A percentile compares a stretch with the other conserved stretches of the same genome.
Evolutionary conservation across 2,113 vertebrate genomes (phyloP).

Genomic region (Labeo rohita): DNA sequence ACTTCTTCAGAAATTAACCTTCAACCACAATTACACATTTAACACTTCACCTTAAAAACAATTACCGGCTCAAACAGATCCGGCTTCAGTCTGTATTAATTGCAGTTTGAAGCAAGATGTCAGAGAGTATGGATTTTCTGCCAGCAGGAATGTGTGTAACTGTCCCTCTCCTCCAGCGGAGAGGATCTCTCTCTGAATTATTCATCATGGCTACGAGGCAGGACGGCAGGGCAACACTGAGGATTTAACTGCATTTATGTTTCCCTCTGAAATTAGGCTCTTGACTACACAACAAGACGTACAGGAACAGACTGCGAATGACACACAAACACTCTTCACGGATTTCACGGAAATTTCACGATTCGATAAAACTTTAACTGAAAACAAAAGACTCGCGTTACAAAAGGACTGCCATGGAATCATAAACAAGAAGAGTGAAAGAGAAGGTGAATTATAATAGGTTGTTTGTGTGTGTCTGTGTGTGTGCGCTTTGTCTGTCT

Average conservation of each 20-base stretch:
- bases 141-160: conserved; percentile 70
- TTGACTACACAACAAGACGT: conserved; percentile 43
- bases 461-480: neutral
- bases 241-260: conserved; percentile 79
- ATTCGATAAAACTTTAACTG: conserved; percentile 21
- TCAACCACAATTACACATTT: conserved; percentile 67
- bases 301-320: neutral
- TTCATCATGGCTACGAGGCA: conserved; percentile 77
- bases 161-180: conserved; percentile 71
- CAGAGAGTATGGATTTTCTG: conserved; percentile 81
- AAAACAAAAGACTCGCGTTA: neutral
- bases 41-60: conserved; percentile 70
- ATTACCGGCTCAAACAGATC: conserved; percentile 73
- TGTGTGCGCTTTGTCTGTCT: neutral
- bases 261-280: conserved; percentile 70
- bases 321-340: conserved; percentile 12
- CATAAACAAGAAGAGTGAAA: conserved; percentile 1
- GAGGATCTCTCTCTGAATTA: conserved; percentile 76
- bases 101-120: conserved; percentile 78
- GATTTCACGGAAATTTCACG: neutral
- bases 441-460: conserved; percentile 1
- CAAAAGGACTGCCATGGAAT: conserved; percentile 12
- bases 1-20: conserved; percentile 58
- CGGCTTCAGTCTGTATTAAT: conserved; percentile 72
- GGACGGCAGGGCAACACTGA: conserved; percentile 68